Evolutionary conservation across 1,140 invertebrate species (phyloP).

Genomic region (Macrostomum lignano): DNA sequence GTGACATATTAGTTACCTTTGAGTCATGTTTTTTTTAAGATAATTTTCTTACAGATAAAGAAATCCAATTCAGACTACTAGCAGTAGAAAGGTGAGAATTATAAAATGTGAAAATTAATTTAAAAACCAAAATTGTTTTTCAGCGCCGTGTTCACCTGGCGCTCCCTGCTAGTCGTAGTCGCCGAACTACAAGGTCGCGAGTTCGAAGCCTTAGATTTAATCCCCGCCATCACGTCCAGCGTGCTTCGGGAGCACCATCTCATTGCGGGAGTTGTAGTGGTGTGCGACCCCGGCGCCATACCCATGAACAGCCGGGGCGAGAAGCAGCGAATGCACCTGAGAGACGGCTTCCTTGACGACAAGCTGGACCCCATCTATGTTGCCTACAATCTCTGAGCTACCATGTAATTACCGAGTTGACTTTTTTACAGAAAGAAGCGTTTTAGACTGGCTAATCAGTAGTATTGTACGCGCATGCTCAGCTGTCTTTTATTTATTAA

Average conservation of each 20-base stretch:
- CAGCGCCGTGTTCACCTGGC: slow-evolving; percentile 98
- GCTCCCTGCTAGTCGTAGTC: slow-evolving; percentile 65
- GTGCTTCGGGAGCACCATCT: slow-evolving; percentile 92
- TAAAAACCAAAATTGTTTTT: no score
- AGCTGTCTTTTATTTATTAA: no score
- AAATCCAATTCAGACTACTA: no score
- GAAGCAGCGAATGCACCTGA: slow-evolving; percentile 91
- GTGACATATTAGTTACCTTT: no score
- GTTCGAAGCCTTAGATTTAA: slow-evolving; percentile 83
- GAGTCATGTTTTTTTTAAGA: no score
- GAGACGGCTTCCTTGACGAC: slow-evolving; percentile 85
- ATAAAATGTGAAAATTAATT: no score
- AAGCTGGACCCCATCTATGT: slow-evolving; percentile 97
- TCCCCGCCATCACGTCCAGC: slow-evolving; percentile 82
- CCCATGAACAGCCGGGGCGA: slow-evolving; percentile 94
- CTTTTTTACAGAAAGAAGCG: no score
- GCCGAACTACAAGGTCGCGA: slow-evolving; percentile 85
- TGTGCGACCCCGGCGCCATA: slow-evolving; percentile 84
- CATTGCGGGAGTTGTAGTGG: slow-evolving; percentile 90
- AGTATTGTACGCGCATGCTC: no score
- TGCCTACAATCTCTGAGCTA: slow-evolving; percentile 99
- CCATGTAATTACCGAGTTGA: no score
- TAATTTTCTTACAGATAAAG: no score
- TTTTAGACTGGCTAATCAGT: no score
- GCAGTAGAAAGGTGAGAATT: no score